A percentile compares a stretch with the other conserved stretches of the same genome.
Evolutionary conservation across 2,797 vertebrate genomes (phyloP).

Genomic region (Jordanella pulchra): DNA sequence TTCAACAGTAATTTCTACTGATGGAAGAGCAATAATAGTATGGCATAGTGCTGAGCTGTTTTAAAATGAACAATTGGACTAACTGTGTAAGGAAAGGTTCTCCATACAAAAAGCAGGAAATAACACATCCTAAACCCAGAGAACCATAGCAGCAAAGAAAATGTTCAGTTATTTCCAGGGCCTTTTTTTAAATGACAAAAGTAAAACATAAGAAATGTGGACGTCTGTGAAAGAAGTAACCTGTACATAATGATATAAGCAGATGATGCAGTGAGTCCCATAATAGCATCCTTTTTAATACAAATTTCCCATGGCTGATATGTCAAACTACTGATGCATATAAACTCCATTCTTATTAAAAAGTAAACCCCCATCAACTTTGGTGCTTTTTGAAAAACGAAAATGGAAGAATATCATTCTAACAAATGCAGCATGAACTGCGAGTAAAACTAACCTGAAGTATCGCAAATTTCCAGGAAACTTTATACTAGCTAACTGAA

Average conservation of each 20-base stretch:
- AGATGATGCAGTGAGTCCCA: slow-evolving; percentile 36
- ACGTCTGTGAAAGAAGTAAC: slow-evolving; percentile 25
- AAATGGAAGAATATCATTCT: slow-evolving; percentile 21
- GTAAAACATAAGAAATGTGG: slow-evolving; percentile 19
- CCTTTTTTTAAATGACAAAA: slow-evolving; percentile 9
- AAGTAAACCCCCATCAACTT: slow-evolving; percentile 10
- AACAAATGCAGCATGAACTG: neutral
- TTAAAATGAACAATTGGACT: neutral
- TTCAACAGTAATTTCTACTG: neutral
- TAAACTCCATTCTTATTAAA: slow-evolving; percentile 31
- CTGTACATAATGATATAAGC: slow-evolving; percentile 46
- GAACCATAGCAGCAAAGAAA: neutral
- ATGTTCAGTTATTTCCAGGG: slow-evolving; percentile 12
- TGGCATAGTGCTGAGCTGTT: neutral
- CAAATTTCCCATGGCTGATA: slow-evolving; percentile 38
- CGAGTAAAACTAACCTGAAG: slow-evolving; percentile 59
- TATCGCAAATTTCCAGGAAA: slow-evolving; percentile 46
- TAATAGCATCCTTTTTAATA: slow-evolving; percentile 44
- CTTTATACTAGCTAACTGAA: slow-evolving; percentile 47
- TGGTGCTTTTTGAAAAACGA: slow-evolving; percentile 14
- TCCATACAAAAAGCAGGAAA: neutral
- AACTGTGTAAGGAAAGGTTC: neutral
- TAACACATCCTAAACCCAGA: neutral
- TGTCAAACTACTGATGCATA: slow-evolving; percentile 43
- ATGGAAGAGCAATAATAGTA: neutral